These are phyloP conservation scores for Drosophila gunungcola DNA, from an alignment of 1,140 invertebrate genomes.

Conservation along the genomic window DNA sequence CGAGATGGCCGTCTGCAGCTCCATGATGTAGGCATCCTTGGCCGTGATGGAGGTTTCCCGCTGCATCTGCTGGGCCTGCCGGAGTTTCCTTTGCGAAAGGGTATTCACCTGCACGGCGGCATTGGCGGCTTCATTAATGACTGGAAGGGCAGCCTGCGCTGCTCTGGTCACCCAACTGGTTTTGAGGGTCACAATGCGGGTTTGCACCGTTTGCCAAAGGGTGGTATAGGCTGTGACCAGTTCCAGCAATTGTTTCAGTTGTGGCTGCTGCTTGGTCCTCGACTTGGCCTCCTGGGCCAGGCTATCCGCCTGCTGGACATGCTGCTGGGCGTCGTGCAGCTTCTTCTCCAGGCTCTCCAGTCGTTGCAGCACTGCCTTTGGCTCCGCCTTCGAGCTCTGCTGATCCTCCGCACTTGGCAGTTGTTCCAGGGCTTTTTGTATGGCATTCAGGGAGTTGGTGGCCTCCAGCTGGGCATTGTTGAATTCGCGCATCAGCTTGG, in stretches of 20 bases:
- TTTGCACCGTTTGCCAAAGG: slow-evolving; percentile 88
- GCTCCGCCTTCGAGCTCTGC: slow-evolving; percentile 83
- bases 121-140: slow-evolving; percentile 89
- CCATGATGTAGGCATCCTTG: slow-evolving; percentile 91
- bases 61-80: slow-evolving; percentile 78
- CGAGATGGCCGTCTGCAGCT: slow-evolving; percentile 88
- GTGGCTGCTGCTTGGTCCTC: slow-evolving; percentile 85
- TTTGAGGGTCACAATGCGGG: slow-evolving; percentile 86
- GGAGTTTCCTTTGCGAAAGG: slow-evolving; percentile 85
- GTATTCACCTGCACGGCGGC: slow-evolving; percentile 92
- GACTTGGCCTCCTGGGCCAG: slow-evolving; percentile 87
- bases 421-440: slow-evolving; percentile 89
- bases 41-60: slow-evolving; percentile 89
- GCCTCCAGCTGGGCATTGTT: slow-evolving; percentile 89
- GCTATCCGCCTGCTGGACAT: slow-evolving; percentile 86
- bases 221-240: slow-evolving; percentile 89
- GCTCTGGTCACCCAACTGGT: slow-evolving; percentile 83
- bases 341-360: slow-evolving; percentile 86
- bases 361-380: slow-evolving; percentile 85
- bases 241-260: slow-evolving; percentile 86
- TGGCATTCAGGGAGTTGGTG: slow-evolving; percentile 88
- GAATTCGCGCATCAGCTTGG: slow-evolving; percentile 88
- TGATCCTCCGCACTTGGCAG: slow-evolving; percentile 86
- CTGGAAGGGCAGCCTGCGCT: slow-evolving; percentile 80
- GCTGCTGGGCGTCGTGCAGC: slow-evolving; percentile 86